phyloP scores from a whole-genome alignment of 2,888 invertebrate genomes.

The Ethmia dodecea region DNA sequence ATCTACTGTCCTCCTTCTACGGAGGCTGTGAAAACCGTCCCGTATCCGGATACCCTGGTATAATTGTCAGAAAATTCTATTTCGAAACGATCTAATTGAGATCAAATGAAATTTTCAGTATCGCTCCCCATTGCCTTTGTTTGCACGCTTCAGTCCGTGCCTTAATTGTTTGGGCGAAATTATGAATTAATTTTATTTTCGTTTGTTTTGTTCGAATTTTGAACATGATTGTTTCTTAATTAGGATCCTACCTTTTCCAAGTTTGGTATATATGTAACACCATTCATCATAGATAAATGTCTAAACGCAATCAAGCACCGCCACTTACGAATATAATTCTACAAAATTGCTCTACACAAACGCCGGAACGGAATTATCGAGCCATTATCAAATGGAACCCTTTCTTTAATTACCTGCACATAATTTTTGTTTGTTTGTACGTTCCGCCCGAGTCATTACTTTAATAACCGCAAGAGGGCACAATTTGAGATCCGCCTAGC shows the following conservation, averaged over 20 bases:
- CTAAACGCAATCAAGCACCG: conserved; percentile 50
- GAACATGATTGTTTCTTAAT: conserved; percentile 10
- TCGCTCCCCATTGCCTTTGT: conserved; percentile 53
- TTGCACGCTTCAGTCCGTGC: conserved; percentile 46
- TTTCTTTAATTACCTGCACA: conserved; percentile 71
- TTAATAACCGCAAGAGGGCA: conserved; percentile 55
- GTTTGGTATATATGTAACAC: background rate
- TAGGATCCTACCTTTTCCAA: too few relatives aligned
- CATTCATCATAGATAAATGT: conserved; percentile 54
- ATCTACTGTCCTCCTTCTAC: conserved; percentile 32
- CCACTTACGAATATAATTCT: conserved; percentile 60
- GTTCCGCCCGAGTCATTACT: conserved; percentile 58
- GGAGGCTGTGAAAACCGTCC: conserved; percentile 61
- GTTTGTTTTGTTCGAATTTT: conserved; percentile 19
- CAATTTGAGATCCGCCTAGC: conserved; percentile 48
- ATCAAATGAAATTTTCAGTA: conserved; percentile 68
- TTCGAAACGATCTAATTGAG: conserved; percentile 64
- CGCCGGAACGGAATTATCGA: conserved; percentile 58
- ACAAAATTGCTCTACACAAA: conserved; percentile 60
- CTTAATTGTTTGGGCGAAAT: conserved; percentile 57
- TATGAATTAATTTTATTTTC: conserved; percentile 57
- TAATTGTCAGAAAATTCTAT: conserved; percentile 71
- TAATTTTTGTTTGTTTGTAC: conserved; percentile 70
- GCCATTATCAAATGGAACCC: conserved; percentile 68
- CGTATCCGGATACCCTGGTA: conserved; percentile 69